Evolutionary conservation across 1,140 invertebrate genomes (phyloP), one percentile per base, ranked within the genome.

Genomic region (Phortica variegata): DNA sequence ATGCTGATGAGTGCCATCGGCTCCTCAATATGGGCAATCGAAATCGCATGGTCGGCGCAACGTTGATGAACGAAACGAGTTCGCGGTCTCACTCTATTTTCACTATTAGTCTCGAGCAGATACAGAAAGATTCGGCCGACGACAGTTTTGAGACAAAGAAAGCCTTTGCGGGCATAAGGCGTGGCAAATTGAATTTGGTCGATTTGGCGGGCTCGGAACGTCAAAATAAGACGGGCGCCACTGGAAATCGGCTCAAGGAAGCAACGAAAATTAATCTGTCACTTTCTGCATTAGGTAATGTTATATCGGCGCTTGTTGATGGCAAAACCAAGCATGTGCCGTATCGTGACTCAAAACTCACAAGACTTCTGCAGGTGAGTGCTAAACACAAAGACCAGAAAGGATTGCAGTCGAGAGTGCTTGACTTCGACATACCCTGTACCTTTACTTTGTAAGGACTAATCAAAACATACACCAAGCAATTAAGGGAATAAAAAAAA

Each of bases 221-320:
- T 39, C 93, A 96, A 78, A 82, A 84, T 7, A 97, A 97, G 78
- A 95, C 93, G 9, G 88, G 92, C 9, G 88, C 90, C 1, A 85
- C 85, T 2, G 91, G 93, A 0, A 90, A 95, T 52, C 78, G 93
- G 16, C 77, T 97, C 16, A 95, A 92, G 69, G 93, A 97, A 80
- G 93, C 93, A 0, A 95, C 91, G 1, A 95, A 95, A 79, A 97
- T 97, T 47, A 97, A 97, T 79, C 76, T 97, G n/a, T 95, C 91
- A 6, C 77, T 97, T 12, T 95, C 91, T 9, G 94, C 93, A 1
- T 77, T 97, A 32, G 94, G 93, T 12, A 97, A 97, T 79, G 93
- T 97, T 0, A 97, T 97, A 46, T 95, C 92, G 10, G 92, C 93
- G 0, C 76, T 97, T 29, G 93, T 95, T 1, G 91, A 89, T 75